Evolutionary conservation across 2,113 vertebrate genomes (phyloP), one percentile per base, ranked within the genome.

Genomic region (Brachyhypopomus gauderio): DNA sequence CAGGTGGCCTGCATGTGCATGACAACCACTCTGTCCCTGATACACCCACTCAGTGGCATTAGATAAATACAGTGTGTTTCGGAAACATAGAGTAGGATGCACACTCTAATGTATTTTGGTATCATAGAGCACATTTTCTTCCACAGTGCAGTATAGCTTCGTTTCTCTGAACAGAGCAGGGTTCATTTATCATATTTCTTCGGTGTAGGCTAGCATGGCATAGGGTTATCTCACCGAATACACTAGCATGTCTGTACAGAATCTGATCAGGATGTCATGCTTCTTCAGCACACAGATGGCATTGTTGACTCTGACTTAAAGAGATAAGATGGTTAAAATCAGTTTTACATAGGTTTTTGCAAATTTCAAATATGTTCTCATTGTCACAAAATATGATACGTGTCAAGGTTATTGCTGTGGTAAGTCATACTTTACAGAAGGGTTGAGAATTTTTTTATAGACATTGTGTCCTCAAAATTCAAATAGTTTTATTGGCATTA

Each of bases 1-100:
- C 85, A 5, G 25, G 80, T 78, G 85, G 64, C 80, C 80, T 80
- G 41, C 67, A 83, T 63, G 34, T 71, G 63, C 55, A 79, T 77
- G 59, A 72, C 73, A 84, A 83, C 77, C 64, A 77, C 64, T 69
- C 82, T 58, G 63, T 59, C 74, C 86, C 77, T 75, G 83, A 86
- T 86, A 71, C 75, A 66, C 77, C 84, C 79, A 81, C 84, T 80
- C 81, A 75, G 34, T 72, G 48, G 76, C 81, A 72, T 85, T 83
- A 85, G 84, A 86, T 83, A 86, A 88, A 82, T 79, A 66, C 71
- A 23, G 30, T 59, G 74, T 41, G 75, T 82, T 87, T 80, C 71
- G n/a, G 78, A 19, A 66, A 67, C 76, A 77, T 55, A 59, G 62
- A 25, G 9, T 64, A 48, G 38, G 73, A 79, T 78, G 69, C 74